Evolutionary conservation across 2,888 invertebrate genomes (phyloP).

Genomic region (Carcina quercana): DNA sequence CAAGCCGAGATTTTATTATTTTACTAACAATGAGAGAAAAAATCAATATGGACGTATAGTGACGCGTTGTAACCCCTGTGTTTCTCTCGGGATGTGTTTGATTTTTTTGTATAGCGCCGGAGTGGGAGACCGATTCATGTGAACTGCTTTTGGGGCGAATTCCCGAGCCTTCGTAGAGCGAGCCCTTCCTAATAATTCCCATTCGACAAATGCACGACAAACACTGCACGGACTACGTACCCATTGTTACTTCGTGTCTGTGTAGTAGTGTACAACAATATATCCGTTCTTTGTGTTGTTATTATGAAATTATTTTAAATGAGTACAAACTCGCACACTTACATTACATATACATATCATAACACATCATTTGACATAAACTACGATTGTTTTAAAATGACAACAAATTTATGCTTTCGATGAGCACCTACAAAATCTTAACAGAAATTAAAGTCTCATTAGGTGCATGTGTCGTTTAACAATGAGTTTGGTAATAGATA

Average conservation of each 20-base stretch:
- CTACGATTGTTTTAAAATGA: constrained; percentile 8
- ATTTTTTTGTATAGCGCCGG: constrained; percentile 69
- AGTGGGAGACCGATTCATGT: constrained; percentile 72
- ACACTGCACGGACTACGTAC: constrained; percentile 60
- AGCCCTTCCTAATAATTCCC: constrained; percentile 71
- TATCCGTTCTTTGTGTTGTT: constrained; percentile 46
- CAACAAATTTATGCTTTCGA: no score
- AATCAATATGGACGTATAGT: constrained; percentile 70
- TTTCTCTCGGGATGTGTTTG: constrained; percentile 72
- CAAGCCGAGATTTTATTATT: constrained; percentile 59
- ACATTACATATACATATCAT: no score
- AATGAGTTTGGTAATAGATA: constrained; percentile 9
- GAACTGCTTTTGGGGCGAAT: constrained; percentile 74
- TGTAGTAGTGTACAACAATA: constrained; percentile 64
- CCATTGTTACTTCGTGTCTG: constrained; percentile 58
- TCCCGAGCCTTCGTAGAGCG: constrained; percentile 72
- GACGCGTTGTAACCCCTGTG: constrained; percentile 73
- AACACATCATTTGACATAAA: no score
- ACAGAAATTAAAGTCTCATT: no score
- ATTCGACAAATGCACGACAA: constrained; percentile 73
- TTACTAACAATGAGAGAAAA: constrained; percentile 69
- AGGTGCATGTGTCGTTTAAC: constrained; percentile 2
- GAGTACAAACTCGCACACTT: constrained; percentile 34
- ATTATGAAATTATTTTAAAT: constrained; percentile 51
- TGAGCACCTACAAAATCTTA: not conserved